Evolutionary conservation across 2,113 vertebrate genomes (phyloP).

Genomic region (Takifugu flavidus): DNA sequence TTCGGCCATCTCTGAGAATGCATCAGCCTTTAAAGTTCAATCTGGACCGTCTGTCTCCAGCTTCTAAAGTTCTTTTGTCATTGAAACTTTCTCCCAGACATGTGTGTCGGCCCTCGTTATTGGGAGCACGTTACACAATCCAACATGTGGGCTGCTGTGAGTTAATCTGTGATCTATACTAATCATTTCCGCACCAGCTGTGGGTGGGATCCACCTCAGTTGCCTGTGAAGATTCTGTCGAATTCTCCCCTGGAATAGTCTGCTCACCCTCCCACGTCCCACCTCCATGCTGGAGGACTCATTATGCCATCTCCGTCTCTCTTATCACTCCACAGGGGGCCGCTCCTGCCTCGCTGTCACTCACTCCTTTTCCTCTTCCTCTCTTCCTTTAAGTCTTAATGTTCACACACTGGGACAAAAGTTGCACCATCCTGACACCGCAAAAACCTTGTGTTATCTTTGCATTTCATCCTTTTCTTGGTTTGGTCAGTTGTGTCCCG

Average conservation of each 20-base stretch:
- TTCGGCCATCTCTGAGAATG: no score
- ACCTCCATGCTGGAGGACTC: constrained; percentile 60
- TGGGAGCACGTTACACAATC: no score
- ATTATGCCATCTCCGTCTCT: constrained; percentile 59
- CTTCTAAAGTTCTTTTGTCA: no score
- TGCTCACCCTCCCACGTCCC: constrained; percentile 46
- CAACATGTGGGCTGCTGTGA: no score
- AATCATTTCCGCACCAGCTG: no score
- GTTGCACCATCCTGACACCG: constrained; percentile 1
- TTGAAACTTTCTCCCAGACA: no score
- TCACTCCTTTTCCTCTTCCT: constrained; percentile 33
- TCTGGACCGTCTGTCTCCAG: no score
- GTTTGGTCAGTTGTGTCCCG: background rate
- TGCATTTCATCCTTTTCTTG: background rate
- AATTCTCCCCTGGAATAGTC: constrained; percentile 27
- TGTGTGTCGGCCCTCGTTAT: no score
- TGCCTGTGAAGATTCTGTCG: constrained; percentile 11
- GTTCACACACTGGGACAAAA: constrained; percentile 1
- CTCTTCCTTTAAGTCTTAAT: constrained; percentile 41
- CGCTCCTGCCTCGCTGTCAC: constrained; percentile 53
- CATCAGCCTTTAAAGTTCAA: no score
- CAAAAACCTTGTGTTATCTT: background rate
- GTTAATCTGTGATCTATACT: constrained; percentile 36
- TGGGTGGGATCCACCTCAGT: constrained; percentile 18
- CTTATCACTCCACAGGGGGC: constrained; percentile 65